Evolutionary conservation across 2,888 invertebrate species (phyloP), one percentile per base, ranked within the genome.

Genomic region (Chloroclysta siterata): DNA sequence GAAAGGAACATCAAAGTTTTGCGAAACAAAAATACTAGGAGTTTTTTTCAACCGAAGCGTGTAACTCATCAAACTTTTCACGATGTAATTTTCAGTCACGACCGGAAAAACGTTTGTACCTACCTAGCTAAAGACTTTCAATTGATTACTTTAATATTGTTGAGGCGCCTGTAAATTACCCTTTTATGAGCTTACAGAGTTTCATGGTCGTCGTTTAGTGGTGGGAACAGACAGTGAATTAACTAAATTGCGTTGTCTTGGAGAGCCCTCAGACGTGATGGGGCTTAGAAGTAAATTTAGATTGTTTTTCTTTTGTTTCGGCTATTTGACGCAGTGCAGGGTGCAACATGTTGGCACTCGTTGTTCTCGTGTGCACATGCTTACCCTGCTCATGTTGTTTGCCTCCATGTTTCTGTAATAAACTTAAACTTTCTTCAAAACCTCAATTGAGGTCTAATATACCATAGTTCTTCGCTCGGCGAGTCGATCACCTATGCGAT

Each of bases 361-460:
- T 83, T 81, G 80, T 80, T 80, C 73, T 73, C 77, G 81, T 80
- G 53, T 61, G 64, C 81, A 81, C 82, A 82, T 84, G 84, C 92
- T 92, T 92, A 92, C 92, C 92, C 91, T 81, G 73, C 72, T 87
- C 53, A 71, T 77, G 83, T 79, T 85, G 84, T 83, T 88, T 74
- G 78, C 75, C 73, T 92, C 92, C 92, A 92, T 92, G 71, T 68
- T 72, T 77, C 70, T 72, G 73, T 69, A 79, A 69, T 72, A 78
- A 70, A 69, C 77, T 39, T 77, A 75, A 80, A 82, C 73, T 75
- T 76, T 83, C 82, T 82, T 83, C 81, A 76, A 82, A 81, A 74
- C 76, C 74, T 79, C 79, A 82, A 76, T 62, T 62, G 71, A 77
- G 77, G 73, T 78, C 78, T 82, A 65, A 77, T 88, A 87, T 88